A percentile compares a stretch with the other conserved stretches of the same genome.
Evolutionary conservation across 1,140 invertebrate genomes (phyloP).

Genomic region (Coelopa frigida): DNA sequence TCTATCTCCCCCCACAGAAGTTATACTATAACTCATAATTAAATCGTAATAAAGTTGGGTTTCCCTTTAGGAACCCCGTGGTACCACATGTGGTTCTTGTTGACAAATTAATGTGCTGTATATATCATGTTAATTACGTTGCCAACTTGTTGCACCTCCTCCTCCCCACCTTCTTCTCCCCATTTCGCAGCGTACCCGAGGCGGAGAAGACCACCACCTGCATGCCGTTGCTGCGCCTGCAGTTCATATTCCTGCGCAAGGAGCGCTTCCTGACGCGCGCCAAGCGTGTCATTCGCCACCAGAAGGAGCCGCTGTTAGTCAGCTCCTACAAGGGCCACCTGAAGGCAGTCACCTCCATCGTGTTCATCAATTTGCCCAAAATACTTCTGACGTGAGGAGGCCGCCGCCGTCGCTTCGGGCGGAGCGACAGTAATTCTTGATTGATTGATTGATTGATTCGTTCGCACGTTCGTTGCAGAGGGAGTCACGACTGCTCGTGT

Average conservation of each 20-base stretch:
- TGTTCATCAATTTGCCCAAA: conserved; percentile 52
- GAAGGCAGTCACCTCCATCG: conserved; percentile 52
- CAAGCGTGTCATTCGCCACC: conserved; percentile 52
- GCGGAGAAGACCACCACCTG: conserved; percentile 45
- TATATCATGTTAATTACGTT: too few species aligned
- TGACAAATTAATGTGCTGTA: too few species aligned
- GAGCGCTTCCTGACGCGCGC: conserved; percentile 55
- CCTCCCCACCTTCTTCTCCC: not conserved
- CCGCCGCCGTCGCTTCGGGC: too few species aligned
- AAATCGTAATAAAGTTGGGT: too few species aligned
- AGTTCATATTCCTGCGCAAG: conserved; percentile 64
- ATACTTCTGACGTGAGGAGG: conserved; percentile 57
- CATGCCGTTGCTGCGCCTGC: conserved; percentile 53
- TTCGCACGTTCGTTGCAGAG: conserved; percentile 46
- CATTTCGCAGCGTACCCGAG: conserved; percentile 24
- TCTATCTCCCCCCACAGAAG: too few species aligned
- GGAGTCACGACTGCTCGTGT: conserved; percentile 63
- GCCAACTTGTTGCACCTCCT: too few species aligned
- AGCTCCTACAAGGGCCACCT: conserved; percentile 57
- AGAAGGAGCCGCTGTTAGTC: conserved; percentile 56
- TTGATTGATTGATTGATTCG: not conserved
- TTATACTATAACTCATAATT: too few species aligned
- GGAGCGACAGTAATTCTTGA: not conserved
- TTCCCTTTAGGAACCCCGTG: too few species aligned
- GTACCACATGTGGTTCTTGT: too few species aligned